Evolutionary conservation across 2,797 vertebrate species (phyloP).

Genomic region (Pipistrellus nathusii): DNA sequence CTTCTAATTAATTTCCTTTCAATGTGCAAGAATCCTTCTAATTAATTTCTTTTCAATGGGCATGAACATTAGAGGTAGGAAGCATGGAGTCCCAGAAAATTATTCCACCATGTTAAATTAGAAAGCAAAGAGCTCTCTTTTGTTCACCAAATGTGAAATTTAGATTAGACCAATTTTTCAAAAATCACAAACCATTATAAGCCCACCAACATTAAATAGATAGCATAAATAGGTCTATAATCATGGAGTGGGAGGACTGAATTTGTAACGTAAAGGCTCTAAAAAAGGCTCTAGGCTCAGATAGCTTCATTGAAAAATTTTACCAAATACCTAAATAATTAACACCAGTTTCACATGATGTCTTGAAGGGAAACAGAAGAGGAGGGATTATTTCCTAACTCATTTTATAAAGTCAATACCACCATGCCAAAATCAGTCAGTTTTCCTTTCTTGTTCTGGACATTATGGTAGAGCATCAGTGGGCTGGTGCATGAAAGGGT

Average conservation of each 20-base stretch:
- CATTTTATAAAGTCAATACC: not conserved
- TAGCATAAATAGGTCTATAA: not conserved
- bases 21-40: not conserved
- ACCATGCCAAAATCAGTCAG: not conserved
- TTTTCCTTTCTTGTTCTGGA: not conserved
- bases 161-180: not conserved
- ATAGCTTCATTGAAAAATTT: not conserved
- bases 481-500: not conserved
- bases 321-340: slow-evolving; percentile 34
- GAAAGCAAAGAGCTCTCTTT: not conserved
- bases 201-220: not conserved
- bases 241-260: not conserved
- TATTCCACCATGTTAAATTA: not conserved
- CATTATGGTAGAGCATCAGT: not conserved
- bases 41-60: not conserved
- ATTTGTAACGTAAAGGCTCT: not conserved
- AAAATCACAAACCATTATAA: slow-evolving; percentile 25
- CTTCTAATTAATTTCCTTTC: not conserved
- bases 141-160: slow-evolving; percentile 21
- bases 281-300: not conserved
- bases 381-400: not conserved
- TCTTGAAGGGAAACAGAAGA: slow-evolving; percentile 24
- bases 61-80: not conserved
- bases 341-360: not conserved
- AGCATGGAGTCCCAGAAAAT: not conserved